A percentile compares a stretch with the other conserved stretches of the same genome.
Conservation (phyloP, 2,113 vertebrate genomes). For the Calypte anna region DNA sequence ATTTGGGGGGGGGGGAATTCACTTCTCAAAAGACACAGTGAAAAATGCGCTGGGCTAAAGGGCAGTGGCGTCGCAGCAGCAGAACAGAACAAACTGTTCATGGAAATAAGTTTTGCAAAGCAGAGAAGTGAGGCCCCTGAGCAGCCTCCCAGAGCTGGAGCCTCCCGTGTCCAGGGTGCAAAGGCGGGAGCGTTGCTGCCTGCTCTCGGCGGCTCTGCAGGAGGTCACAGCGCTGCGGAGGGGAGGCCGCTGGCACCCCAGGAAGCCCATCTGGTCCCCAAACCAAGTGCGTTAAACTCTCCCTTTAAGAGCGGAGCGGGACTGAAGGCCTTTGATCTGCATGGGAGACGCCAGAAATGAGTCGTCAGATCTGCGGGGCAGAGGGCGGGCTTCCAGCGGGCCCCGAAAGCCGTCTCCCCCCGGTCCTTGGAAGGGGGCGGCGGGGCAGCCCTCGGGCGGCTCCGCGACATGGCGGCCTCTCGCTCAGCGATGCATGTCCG, state of each 20-base stretch:
- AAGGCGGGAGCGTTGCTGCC: not conserved
- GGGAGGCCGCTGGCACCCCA: not conserved
- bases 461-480: not conserved
- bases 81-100: not conserved
- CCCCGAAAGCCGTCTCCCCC: no score
- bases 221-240: fast-evolving
- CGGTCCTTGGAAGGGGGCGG: no score
- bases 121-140: no score
- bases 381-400: no score
- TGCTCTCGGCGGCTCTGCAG: not conserved
- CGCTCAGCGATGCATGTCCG: no score
- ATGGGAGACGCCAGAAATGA: not conserved
- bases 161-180: not conserved
- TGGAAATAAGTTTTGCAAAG: no score
- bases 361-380: fast-evolving
- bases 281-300: not conserved
- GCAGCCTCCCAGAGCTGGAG: not conserved
- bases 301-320: not conserved
- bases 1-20: not conserved
- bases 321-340: not conserved
- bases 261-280: not conserved
- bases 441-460: not conserved
- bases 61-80: not conserved
- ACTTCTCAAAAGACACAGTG: not conserved
- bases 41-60: not conserved